Conservation (phyloP, 1,140 invertebrate genomes). For the Bursaphelenchus mucronatus region DNA sequence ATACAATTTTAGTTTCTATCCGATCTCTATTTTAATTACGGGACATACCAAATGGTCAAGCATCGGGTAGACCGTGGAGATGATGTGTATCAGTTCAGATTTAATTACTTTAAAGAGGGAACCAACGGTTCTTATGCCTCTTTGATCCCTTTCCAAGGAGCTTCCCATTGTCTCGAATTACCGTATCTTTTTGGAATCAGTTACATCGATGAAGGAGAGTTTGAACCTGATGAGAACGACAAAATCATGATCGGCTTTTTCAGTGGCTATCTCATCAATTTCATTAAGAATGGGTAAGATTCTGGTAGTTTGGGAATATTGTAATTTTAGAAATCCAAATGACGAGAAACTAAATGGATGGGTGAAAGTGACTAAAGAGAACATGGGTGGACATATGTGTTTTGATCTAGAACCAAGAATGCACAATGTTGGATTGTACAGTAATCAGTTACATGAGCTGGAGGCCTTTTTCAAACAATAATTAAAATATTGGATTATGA, state of each 20-base stretch:
- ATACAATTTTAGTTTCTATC: not conserved
- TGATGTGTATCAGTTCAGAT: slow-evolving; percentile 32
- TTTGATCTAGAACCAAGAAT: no score
- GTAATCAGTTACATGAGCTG: no score
- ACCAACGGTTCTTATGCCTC: slow-evolving; percentile 31
- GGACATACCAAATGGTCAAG: slow-evolving; percentile 23
- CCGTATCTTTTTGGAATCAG: slow-evolving; percentile 51
- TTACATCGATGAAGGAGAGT: slow-evolving; percentile 34
- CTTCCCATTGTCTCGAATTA: slow-evolving; percentile 50
- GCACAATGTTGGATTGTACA: no score
- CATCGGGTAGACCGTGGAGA: slow-evolving; percentile 20
- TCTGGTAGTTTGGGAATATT: not conserved
- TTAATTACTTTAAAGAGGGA: slow-evolving; percentile 35
- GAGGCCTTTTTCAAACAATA: no score
- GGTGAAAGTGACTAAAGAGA: no score
- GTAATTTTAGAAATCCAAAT: slow-evolving; percentile 15
- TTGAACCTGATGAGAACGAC: slow-evolving; percentile 42
- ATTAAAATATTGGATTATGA: no score
- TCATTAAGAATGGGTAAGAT: slow-evolving; percentile 56
- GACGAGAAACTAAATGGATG: not conserved
- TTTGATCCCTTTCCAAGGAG: slow-evolving; percentile 33
- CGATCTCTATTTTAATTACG: slow-evolving; percentile 34
- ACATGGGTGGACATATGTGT: no score
- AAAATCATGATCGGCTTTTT: slow-evolving; percentile 44
- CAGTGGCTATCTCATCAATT: slow-evolving; percentile 49